A percentile compares a stretch with the other conserved stretches of the same genome.
Conservation (phyloP, 2,797 vertebrate genomes). For the Malacoraja senta region DNA sequence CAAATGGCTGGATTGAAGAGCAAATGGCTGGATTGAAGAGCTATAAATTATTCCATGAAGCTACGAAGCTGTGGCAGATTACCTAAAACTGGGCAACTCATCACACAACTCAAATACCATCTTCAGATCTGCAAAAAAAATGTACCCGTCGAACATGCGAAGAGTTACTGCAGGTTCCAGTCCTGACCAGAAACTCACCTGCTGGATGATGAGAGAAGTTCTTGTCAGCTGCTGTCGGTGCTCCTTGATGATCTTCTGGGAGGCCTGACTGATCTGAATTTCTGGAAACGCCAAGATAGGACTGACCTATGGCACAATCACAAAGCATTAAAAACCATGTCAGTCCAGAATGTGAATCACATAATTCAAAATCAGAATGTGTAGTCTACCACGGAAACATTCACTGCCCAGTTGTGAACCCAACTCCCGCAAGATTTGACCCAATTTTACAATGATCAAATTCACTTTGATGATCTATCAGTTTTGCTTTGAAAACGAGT, state of each 20-base stretch:
- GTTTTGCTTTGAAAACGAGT: slow-evolving; percentile 58
- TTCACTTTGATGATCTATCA: slow-evolving; percentile 51
- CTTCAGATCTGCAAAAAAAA: background rate
- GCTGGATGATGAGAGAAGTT: slow-evolving; percentile 61
- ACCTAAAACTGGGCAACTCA: background rate
- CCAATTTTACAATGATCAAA: background rate
- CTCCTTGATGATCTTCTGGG: slow-evolving; percentile 52
- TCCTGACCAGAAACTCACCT: slow-evolving; percentile 52
- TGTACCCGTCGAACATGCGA: background rate
- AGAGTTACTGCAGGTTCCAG: background rate
- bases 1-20: too few relatives aligned
- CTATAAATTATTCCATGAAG: background rate
- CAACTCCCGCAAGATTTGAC: background rate
- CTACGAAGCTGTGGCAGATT: background rate
- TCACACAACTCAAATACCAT: background rate
- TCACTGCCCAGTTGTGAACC: slow-evolving; percentile 45
- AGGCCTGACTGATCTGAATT: slow-evolving; percentile 58
- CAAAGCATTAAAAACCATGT: background rate
- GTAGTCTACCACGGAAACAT: slow-evolving; percentile 50
- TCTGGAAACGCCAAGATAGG: slow-evolving; percentile 66
- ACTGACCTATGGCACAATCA: slow-evolving; percentile 58
- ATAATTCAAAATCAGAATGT: slow-evolving; percentile 59
- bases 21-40: too few relatives aligned
- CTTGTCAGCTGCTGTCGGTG: slow-evolving; percentile 51
- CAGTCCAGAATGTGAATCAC: slow-evolving; percentile 54